Base-by-base conservation (phyloP, 1,140 invertebrate species). In the Teleopsis dalmanni region DNA sequence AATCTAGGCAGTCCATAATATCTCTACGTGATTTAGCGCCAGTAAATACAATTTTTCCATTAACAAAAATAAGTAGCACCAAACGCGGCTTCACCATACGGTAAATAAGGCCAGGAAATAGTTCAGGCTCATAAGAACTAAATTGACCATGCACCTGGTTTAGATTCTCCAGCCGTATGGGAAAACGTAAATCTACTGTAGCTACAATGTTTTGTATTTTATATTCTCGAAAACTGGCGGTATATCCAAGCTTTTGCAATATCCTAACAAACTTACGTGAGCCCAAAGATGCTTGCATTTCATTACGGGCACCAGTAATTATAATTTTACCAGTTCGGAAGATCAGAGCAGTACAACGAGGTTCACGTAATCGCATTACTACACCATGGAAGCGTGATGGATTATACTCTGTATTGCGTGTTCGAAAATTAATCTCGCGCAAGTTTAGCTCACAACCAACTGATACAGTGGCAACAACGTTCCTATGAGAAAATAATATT, bases 181-280 rank as follows among this genome's bases (percentile, higher is more conserved):
- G 94, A 76, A 99, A 99, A 62, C 94, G 87, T 7, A 99, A 81
- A 76, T 99, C 96, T 62, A 93, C 96, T 22, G 92, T 98, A 5
- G 93, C 96, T 19, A 99, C 95, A 75, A 99, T 95, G 72, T 99
- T 99, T 76, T 99, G 96, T 59, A 99, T 85, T 78, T 98, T 98
- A 65, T 98, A 99, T 62, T 97, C 90, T 23, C 84, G 74, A 71
- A 99, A 99, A 70, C 94, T 95, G 0, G 91, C 91, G n/a, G 84
- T 78, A 77, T 97, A 99, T 43, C 92, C 93, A 13, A 99, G 74
- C 75, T 98, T 99, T 68, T 99, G 95, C 46, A 99, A 87, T 65
- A 99, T 99, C 67, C 95, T 79, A 11, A 95, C 93, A 80, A 98
- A 98, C 73, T 99, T 99, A 59, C 94, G 81, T 2, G 92, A 88